These are phyloP conservation scores for Aphelenchoides bicaudatus DNA, from an alignment of 2,888 invertebrate genomes.

Conservation along the genomic window DNA sequence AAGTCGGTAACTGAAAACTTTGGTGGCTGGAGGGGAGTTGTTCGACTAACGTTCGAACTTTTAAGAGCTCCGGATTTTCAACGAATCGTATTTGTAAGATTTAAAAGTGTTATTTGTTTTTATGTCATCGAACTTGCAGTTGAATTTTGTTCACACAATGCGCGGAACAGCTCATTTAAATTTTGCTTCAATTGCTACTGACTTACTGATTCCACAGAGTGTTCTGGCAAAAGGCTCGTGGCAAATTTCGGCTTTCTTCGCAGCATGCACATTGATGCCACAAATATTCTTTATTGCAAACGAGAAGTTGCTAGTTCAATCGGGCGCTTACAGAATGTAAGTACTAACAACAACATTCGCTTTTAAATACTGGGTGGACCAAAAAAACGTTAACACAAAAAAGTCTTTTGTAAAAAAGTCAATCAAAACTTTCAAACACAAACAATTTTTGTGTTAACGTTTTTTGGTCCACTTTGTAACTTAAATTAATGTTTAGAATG, in stretches of 20 bases:
- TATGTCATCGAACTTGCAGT: neutral
- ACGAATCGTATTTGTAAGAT: constrained; percentile 57
- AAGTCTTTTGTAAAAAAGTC: too few relatives aligned
- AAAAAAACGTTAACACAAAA: too few relatives aligned
- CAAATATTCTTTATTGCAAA: constrained; percentile 51
- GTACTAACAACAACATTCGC: too few relatives aligned
- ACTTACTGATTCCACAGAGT: constrained; percentile 51
- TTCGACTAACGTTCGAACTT: constrained; percentile 41
- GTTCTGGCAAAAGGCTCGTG: constrained; percentile 53
- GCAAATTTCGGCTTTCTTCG: constrained; percentile 51
- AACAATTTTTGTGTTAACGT: too few relatives aligned
- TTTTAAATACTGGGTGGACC: too few relatives aligned
- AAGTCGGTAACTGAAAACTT: too few relatives aligned
- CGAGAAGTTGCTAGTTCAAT: constrained; percentile 38
- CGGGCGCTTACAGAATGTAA: constrained; percentile 44
- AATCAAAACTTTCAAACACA: too few relatives aligned
- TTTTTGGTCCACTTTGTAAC: too few relatives aligned
- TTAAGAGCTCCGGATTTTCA: constrained; percentile 46
- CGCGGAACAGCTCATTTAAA: constrained; percentile 56
- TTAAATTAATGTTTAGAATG: too few relatives aligned
- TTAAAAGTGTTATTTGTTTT: constrained; percentile 39
- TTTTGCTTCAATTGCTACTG: constrained; percentile 60
- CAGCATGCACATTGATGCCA: constrained; percentile 49
- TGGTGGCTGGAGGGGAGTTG: constrained; percentile 22
- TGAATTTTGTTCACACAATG: constrained; percentile 35